These are phyloP conservation scores for Elgaria multicarinata DNA, from an alignment of 2,113 vertebrate species.

Conservation along the genomic window DNA sequence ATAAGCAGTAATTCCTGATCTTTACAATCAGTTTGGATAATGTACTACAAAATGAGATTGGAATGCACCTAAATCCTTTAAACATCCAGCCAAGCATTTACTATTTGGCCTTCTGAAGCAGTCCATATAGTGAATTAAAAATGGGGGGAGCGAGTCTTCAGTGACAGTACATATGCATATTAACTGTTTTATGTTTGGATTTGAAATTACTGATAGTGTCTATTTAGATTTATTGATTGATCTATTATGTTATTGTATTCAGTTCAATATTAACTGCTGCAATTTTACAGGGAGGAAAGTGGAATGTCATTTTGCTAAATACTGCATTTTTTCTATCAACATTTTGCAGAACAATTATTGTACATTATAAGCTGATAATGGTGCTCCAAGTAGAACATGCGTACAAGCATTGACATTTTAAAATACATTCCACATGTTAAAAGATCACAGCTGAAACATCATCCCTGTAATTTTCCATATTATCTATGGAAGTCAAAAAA, in stretches of 20 bases:
- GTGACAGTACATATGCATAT: neutral
- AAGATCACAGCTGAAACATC: constrained; percentile 7
- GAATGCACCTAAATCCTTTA: constrained; percentile 33
- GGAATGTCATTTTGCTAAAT: neutral
- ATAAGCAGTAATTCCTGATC: constrained; percentile 31
- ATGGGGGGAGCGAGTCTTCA: neutral
- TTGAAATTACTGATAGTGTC: neutral
- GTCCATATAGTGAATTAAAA: constrained; percentile 20
- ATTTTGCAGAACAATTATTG: neutral
- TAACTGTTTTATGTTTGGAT: neutral
- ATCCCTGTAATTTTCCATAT: neutral
- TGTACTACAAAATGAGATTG: constrained; percentile 37
- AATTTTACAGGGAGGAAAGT: neutral
- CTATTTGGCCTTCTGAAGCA: constrained; percentile 35
- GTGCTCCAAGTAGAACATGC: neutral
- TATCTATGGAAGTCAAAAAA: constrained; percentile 2
- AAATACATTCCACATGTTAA: neutral
- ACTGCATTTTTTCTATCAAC: neutral
- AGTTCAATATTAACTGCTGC: neutral
- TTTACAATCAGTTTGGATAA: constrained; percentile 50
- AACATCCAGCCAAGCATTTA: constrained; percentile 29
- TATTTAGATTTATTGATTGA: neutral
- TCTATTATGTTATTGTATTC: neutral
- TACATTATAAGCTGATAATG: neutral
- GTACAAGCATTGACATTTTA: neutral